Conservation (phyloP, 2,113 vertebrate species). For the Tautogolabrus adspersus region DNA sequence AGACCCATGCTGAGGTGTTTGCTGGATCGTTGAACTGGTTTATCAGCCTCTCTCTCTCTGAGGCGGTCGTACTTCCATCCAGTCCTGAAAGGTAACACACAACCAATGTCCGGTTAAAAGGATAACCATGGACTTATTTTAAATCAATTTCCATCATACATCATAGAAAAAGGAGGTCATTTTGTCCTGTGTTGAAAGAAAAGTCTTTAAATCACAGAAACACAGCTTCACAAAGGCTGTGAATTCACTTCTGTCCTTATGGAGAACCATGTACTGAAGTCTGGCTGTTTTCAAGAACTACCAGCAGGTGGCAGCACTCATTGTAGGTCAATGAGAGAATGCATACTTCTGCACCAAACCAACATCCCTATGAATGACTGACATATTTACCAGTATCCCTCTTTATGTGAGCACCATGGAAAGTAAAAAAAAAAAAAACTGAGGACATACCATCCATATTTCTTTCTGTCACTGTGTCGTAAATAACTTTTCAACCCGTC, state of each 20-base stretch:
- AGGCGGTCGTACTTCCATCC: conserved; percentile 94
- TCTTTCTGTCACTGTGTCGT: too few relatives aligned
- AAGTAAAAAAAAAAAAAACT: too few relatives aligned
- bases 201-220: background rate
- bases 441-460: too few relatives aligned
- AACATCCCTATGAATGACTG: background rate
- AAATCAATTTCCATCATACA: too few relatives aligned
- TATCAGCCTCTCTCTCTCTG: conserved; percentile 94
- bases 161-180: too few relatives aligned
- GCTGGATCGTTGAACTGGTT: conserved; percentile 95
- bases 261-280: background rate
- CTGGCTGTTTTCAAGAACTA: background rate
- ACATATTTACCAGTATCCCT: background rate
- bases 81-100: conserved; percentile 83
- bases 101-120: background rate
- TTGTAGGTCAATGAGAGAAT: conserved; percentile 21
- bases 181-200: too few relatives aligned
- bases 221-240: background rate
- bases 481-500: background rate
- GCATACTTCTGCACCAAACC: background rate
- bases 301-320: conserved; percentile 74
- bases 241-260: background rate
- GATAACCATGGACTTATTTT: too few relatives aligned
- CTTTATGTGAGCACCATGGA: too few relatives aligned
- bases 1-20: conserved; percentile 90